Conservation (phyloP, 2,888 invertebrate genomes). For the Ormyrus thymus region DNA sequence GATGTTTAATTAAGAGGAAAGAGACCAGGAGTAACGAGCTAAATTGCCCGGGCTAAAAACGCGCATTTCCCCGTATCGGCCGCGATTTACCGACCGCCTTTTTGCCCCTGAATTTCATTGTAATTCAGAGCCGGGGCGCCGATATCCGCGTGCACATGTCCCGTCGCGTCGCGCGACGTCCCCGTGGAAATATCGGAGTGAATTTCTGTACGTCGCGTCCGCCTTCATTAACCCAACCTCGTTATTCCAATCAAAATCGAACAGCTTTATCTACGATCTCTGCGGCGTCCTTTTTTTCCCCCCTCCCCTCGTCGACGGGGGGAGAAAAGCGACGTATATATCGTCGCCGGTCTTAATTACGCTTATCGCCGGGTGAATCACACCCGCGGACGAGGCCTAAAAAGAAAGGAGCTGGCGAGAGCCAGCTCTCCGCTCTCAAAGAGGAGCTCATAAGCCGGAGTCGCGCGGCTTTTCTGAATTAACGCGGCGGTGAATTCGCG, state of each 20-base stretch:
- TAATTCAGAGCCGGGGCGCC: too few relatives aligned
- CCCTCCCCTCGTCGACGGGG: background rate
- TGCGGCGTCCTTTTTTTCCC: background rate
- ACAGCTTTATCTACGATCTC: background rate
- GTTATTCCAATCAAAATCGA: constrained; percentile 43
- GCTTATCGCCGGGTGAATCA: background rate
- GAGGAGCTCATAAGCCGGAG: background rate
- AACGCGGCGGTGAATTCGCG: too few relatives aligned
- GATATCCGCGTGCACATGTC: background rate
- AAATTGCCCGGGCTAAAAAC: too few relatives aligned
- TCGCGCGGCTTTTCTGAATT: background rate
- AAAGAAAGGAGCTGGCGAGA: constrained; percentile 19
- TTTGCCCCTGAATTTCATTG: background rate
- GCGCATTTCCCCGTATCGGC: too few relatives aligned
- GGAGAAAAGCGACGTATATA: too few relatives aligned
- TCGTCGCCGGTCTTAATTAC: too few relatives aligned
- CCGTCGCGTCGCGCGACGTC: too few relatives aligned
- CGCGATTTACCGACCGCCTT: too few relatives aligned
- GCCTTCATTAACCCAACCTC: constrained; percentile 26
- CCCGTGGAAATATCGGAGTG: constrained; percentile 36
- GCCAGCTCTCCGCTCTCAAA: constrained; percentile 8
- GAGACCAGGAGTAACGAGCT: too few relatives aligned
- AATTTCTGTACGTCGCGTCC: constrained; percentile 16
- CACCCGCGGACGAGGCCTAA: background rate
- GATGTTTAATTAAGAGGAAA: too few relatives aligned